Evolutionary conservation across 1,140 invertebrate species (phyloP), one percentile per base, ranked within the genome.

Genomic region (Heliconius melpomene): DNA sequence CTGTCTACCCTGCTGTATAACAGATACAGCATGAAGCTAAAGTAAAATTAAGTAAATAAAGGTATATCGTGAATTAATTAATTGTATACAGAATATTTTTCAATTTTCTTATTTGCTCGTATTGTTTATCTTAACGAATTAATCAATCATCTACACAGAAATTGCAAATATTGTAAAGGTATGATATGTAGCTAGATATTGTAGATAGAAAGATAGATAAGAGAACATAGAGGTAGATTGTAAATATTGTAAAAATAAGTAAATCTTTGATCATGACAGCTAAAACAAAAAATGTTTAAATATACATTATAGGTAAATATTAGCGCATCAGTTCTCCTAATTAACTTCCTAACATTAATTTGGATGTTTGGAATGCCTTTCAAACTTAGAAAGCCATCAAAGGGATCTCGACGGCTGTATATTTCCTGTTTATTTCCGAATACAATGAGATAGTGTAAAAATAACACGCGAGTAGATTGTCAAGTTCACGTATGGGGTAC

Each of bases 401-500:
- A 87, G 84, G 80, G 78, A 88, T 80, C 83, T 82, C 80, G 74
- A 60, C 74, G 75, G 32, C 29, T 75, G 73, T 75, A 74, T 80
- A 81, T 87, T 88, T 89, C 85, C 86, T 85, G 82, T 83, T 82
- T 87, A 89, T 88, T 88, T 86, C 83, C 83, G 86, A 90, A 87
- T 90, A 90, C 87, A 89, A 90, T 90, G 87, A 90, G 89, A 87
- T 89, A 87, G 85, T 84, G 84, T 91, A 90, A 91, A 93, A 90
- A 93, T 92, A 93, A 87, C 87, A 84, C 82, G 74, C 81, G 81
- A 82, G 85, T 90, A 89, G 80, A 89, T 91, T 90, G 90, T 93
- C 90, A 93, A 93, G 92, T 93, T 93, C 88, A 90, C 88, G 87
- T 80, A 88, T 87, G 89, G 91, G 92, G 87, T 86, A 81, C 74